Conservation (phyloP, 2,113 vertebrate genomes). For the Cromileptes altivelis region DNA sequence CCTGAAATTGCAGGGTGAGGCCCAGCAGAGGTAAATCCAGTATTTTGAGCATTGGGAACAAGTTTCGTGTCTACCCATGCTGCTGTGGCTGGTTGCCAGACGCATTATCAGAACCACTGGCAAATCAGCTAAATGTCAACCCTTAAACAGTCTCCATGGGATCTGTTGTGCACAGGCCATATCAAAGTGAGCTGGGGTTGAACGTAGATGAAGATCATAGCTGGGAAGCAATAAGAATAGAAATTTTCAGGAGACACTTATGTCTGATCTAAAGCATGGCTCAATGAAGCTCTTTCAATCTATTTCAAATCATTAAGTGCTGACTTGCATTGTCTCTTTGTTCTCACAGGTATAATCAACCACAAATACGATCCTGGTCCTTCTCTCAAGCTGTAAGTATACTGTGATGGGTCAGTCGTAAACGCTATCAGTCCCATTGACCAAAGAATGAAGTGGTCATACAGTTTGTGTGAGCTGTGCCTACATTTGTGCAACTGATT, state of each 20-base stretch:
- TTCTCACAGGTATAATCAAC: constrained; percentile 82
- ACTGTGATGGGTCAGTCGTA: neutral
- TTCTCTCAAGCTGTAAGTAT: constrained; percentile 88
- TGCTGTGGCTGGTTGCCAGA: constrained; percentile 53
- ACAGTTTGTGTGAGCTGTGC: neutral
- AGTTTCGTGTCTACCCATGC: constrained; percentile 32
- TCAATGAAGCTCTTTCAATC: neutral
- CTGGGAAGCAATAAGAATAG: constrained; percentile 42
- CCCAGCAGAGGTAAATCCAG: constrained; percentile 40
- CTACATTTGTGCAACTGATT: neutral
- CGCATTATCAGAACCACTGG: constrained; percentile 54
- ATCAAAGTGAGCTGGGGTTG: constrained; percentile 48
- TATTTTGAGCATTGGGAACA: constrained; percentile 65
- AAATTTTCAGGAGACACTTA: constrained; percentile 15
- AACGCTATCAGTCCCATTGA: neutral
- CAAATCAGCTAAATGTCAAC: constrained; percentile 42
- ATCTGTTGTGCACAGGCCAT: constrained; percentile 28
- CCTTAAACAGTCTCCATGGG: constrained; percentile 11
- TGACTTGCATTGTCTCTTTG: constrained; percentile 40
- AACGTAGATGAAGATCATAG: constrained; percentile 55
- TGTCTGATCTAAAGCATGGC: constrained; percentile 14
- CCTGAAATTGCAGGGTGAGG: constrained; percentile 71
- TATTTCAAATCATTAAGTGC: constrained; percentile 6
- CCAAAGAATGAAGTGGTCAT: neutral
- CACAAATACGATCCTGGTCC: constrained; percentile 84